Evolutionary conservation across 1,140 invertebrate species (phyloP).

Genomic region (Aradophagus sp.): DNA sequence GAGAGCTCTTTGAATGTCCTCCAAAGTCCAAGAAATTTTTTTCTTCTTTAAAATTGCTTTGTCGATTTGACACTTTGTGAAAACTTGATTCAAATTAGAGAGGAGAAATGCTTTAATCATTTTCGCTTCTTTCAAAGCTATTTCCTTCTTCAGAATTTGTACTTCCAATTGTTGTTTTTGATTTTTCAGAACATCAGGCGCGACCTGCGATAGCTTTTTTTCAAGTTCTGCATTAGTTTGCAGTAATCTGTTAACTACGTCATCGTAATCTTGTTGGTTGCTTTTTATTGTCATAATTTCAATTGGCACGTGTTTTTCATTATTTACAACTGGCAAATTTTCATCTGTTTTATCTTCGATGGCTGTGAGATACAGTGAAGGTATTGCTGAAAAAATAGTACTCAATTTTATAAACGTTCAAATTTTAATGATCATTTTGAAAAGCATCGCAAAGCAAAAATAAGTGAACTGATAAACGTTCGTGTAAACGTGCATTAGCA

Average conservation of each 20-base stretch:
- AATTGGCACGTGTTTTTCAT: not conserved
- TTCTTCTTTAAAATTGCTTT: slow-evolving; percentile 16
- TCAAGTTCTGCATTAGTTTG: slow-evolving; percentile 6
- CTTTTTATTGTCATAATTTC: not conserved
- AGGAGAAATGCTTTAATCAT: slow-evolving; percentile 15
- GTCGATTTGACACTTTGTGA: slow-evolving; percentile 17
- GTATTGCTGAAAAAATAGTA: slow-evolving; percentile 18
- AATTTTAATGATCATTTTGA: no score
- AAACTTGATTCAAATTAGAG: not conserved
- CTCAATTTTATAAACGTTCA: no score
- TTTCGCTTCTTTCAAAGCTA: slow-evolving; percentile 10
- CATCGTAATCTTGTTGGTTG: slow-evolving; percentile 10
- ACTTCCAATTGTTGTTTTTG: slow-evolving; percentile 14
- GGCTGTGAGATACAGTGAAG: slow-evolving; percentile 2
- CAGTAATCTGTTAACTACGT: slow-evolving; percentile 11
- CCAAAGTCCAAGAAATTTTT: slow-evolving; percentile 11
- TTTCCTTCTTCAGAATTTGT: slow-evolving; percentile 7
- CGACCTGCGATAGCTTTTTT: slow-evolving; percentile 1
- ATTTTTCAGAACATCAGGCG: not conserved
- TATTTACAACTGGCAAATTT: not conserved
- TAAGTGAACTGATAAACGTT: no score
- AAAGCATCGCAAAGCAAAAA: no score
- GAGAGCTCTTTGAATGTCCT: slow-evolving; percentile 22
- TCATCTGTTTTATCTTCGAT: not conserved
- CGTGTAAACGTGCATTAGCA: no score